Percentiles rank a stretch among this genome's conserved stretches.
These are phyloP conservation scores for Podotricha telesiphe DNA, from an alignment of 2,888 invertebrate genomes.

Conservation along the genomic window DNA sequence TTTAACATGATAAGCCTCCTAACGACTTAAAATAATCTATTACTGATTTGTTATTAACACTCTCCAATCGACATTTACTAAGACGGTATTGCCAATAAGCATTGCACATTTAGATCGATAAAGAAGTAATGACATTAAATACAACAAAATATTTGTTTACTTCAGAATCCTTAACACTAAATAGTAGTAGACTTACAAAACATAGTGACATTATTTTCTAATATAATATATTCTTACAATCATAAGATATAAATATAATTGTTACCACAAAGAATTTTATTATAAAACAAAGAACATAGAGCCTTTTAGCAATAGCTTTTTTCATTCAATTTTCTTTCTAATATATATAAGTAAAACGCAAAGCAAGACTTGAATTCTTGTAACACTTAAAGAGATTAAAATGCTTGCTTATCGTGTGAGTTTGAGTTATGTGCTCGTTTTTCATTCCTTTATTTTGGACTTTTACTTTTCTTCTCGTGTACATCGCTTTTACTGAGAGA, in stretches of 20 bases:
- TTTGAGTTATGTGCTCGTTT: conserved; percentile 67
- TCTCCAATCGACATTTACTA: no score
- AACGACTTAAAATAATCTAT: no score
- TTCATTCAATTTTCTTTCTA: not conserved
- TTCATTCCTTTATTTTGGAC: conserved; percentile 62
- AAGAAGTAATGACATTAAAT: no score
- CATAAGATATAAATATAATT: not conserved
- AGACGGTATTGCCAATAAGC: no score
- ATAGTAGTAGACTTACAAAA: no score
- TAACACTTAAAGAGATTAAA: conserved; percentile 79
- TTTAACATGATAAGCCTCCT: no score
- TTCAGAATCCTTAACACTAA: no score
- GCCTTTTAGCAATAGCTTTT: not conserved
- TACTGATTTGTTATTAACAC: no score
- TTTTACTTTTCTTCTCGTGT: conserved; percentile 75
- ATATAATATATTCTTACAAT: no score
- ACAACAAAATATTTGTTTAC: no score
- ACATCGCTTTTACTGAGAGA: conserved; percentile 55
- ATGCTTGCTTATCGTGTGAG: conserved; percentile 69
- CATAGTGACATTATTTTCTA: no score
- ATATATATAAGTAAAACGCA: conserved; percentile 13
- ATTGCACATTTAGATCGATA: no score
- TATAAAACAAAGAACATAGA: not conserved
- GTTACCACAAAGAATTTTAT: not conserved
- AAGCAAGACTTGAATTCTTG: conserved; percentile 46